Evolutionary conservation across 2,888 invertebrate genomes (phyloP), one percentile per base, ranked within the genome.

Genomic region (Amphimallon solstitiale): DNA sequence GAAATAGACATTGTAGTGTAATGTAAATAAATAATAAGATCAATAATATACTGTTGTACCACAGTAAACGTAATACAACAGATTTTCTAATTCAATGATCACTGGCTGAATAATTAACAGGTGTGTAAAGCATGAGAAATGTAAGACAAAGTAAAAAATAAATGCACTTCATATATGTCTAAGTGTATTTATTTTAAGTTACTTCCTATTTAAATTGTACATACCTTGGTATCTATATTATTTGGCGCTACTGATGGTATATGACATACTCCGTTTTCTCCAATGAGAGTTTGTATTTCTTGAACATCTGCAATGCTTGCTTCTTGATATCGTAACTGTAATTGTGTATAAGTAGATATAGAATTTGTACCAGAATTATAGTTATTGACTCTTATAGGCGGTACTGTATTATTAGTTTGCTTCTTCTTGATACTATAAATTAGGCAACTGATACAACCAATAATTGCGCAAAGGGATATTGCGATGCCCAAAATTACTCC

Each of bases 211-310:
- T 29, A 5, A 29, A 29, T 5, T 29, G 9, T 3, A 29, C 65
- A 67, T 79, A 87, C 88, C 82, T 88, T 88, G 0, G 87, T 85
- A 73, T 88, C 87, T n/a, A 86, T 78, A 73, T 86, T 85, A 10
- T 75, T 73, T 0, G 76, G 74, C 3, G 73, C 72, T 3, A 73
- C 63, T 2, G 77, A 71, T 17, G 78, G 77, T 63, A 79, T 75
- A 60, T 76, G 74, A 43, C 84, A 82, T 69, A 82, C 81, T 10
- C 72, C 72, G 7, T 76, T 76, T 15, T 76, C 76, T 77, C 73
- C 69, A 5, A 82, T 79, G 79, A 80, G 73, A 65, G 79, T 80
- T 66, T 83, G 79, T 72, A 82, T 79, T 70, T 84, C 83, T 48
- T 82, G 81, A 17, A 72, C 70, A 59, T 79, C 79, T 49, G 79